Evolutionary conservation across 2,797 vertebrate species (phyloP), one percentile per base, ranked within the genome.

Genomic region (Loris lydekkerianus): DNA sequence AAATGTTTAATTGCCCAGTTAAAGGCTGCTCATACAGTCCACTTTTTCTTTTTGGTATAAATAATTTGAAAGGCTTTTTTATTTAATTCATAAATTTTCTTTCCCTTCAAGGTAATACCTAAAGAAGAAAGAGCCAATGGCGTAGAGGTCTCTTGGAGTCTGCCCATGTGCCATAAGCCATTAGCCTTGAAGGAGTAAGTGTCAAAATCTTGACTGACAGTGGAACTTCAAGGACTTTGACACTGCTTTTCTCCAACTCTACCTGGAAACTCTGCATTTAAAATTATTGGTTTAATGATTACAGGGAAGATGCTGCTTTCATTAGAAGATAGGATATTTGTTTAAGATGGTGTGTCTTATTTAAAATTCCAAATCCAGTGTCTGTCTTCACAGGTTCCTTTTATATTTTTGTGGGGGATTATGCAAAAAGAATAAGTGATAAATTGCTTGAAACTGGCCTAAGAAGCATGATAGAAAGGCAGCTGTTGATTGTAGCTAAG

Each of bases 21-120:
- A 77, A 63, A 97, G 85, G 4, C 34, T 97, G 5, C 56, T 96
- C 91, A 29, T 81, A 53, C 27, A 85, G 34, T 81, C 37, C 29
- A n/a, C 15, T 61, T 82, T 46, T 34, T 31, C 56, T 75, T 95
- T 37, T 27, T 77, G 20, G 83, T 23, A 2, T 65, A 96, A 97
- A 65, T 0, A 84, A 86, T 37, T 53, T 4, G 11, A 94, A 84
- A 70, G 3, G 0, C 3, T 80, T 93, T 92, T 8, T 40, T 13
- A 89, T 95, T 43, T 60, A 80, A 14, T 27, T 72, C 46, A 2
- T 49, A 20, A 58, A 40, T 10, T 83, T 43, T 27, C 67, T 65
- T 14, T 15, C 43, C 72, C 25, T 14, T 46, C 20, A 10, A 77
- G 31, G 13, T 69, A 11, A 69, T 18, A 34, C 3, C 3, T 53